Conservation (phyloP, 2,113 vertebrate genomes). For the Heterochromis multidens region DNA sequence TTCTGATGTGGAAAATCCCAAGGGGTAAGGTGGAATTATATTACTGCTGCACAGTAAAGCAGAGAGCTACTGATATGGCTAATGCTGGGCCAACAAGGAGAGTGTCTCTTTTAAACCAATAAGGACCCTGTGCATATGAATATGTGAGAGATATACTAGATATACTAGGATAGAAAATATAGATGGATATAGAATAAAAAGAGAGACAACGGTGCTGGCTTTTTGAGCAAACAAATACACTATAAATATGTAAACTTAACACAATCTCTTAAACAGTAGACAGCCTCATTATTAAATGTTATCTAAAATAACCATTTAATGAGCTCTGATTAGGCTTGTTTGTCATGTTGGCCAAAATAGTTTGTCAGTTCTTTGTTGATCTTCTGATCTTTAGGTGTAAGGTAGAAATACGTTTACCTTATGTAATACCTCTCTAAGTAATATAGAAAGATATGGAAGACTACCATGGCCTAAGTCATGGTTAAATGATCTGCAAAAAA, state of each 20-base stretch:
- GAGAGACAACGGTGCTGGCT: no score
- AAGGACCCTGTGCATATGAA: background rate
- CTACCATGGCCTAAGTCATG: background rate
- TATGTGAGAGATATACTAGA: background rate
- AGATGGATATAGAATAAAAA: no score
- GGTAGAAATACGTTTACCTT: no score
- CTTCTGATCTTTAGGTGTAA: background rate
- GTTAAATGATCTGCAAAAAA: background rate
- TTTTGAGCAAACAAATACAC: no score
- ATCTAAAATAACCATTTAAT: background rate
- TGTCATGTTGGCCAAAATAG: background rate
- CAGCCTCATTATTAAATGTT: no score
- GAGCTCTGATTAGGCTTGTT: background rate
- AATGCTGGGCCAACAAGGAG: background rate
- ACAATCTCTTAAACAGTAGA: no score
- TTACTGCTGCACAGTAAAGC: conserved; percentile 35
- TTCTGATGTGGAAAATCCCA: conserved; percentile 47
- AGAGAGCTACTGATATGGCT: conserved; percentile 6
- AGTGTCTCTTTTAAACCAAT: background rate
- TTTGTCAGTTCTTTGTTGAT: background rate
- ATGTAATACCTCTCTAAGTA: background rate
- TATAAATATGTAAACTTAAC: no score
- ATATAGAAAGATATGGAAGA: background rate
- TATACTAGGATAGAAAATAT: no score
- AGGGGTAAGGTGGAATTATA: conserved; percentile 40